Evolutionary conservation across 2,113 vertebrate species (phyloP).

Genomic region (Tychaedon coryphoeus): DNA sequence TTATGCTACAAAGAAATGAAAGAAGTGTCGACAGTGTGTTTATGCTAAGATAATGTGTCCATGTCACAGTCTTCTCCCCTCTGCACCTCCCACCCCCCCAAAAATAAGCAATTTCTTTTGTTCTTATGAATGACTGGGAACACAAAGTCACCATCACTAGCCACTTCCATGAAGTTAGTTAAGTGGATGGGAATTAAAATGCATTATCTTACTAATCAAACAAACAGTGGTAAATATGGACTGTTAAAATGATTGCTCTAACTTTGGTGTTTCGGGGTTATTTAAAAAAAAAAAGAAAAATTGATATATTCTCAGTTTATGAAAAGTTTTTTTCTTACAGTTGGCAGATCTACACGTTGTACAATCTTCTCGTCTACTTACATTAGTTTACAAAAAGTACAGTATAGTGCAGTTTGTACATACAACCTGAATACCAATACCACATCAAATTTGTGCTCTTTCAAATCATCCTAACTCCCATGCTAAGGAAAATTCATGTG

Average conservation of each 20-base stretch:
- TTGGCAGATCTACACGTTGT: constrained; percentile 44
- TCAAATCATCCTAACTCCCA: constrained; percentile 32
- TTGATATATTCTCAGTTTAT: constrained; percentile 46
- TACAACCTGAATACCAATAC: constrained; percentile 59
- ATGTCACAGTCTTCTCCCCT: not conserved
- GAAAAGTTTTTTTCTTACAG: constrained; percentile 50
- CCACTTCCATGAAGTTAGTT: not conserved
- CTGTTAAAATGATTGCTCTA: constrained; percentile 28
- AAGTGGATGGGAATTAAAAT: not conserved
- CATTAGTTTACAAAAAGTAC: constrained; percentile 64
- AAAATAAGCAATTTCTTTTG: not conserved
- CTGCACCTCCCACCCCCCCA: no score
- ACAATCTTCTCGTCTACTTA: constrained; percentile 69
- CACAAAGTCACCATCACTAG: not conserved
- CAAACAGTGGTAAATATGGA: not conserved
- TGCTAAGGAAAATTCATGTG: not conserved
- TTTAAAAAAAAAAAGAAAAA: constrained; percentile 9
- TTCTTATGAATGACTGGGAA: not conserved
- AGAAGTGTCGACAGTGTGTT: constrained; percentile 1
- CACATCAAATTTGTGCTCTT: constrained; percentile 53
- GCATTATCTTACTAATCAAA: not conserved
- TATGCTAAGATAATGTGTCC: not conserved
- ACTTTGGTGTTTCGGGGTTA: constrained; percentile 68
- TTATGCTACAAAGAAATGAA: constrained; percentile 26
- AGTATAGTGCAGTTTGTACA: constrained; percentile 57